Evolutionary conservation across 2,113 vertebrate species (phyloP), one percentile per base, ranked within the genome.

Genomic region (Zootoca vivipara): DNA sequence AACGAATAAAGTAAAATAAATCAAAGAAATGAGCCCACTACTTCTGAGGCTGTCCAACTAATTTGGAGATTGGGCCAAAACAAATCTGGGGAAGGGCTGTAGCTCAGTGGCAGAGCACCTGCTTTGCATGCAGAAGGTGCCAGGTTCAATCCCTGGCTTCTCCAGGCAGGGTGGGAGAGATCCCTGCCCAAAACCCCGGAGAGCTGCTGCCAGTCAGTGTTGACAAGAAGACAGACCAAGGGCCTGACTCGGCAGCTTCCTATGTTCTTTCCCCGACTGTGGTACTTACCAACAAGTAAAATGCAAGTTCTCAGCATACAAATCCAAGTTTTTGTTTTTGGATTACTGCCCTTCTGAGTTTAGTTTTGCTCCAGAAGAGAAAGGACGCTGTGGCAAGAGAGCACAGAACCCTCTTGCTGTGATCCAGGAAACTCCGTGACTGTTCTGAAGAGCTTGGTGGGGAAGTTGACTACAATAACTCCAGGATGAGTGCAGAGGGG

Each of bases 211-310:
- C 58, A 62, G 16, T 62, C 58, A 62, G 58, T 62, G 58, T 62
- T 20, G 58, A 62, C 58, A 62, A 20, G 15, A 18, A 62, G 58
- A 62, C 5, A 62, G 58, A 62, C 58, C 1, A 62, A 62, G 13
- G 58, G 58, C 58, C 58, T 62, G 58, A 62, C 58, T 62, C 4
- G 1, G 58, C 58, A 62, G 58, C 58, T 62, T 20, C 58, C 18
- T 62, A 62, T 62, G 58, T 62, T 20, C 58, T 20, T 62, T 62
- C 58, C 58, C 13, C 58, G 26, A 30, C 20, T 9, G 3, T 33
- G 26, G 35, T 88, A 88, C 87, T 88, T n/a, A 88, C 87, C 87
- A 30, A 52, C 22, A 52, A 52, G 26, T 30, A 18, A 28, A 70
- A 38, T 5, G 24, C 22, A 77, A 72, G 65, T 78, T 56, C n/a